Evolutionary conservation across 2,888 invertebrate genomes (phyloP).

Genomic region (Agrochola litura): DNA sequence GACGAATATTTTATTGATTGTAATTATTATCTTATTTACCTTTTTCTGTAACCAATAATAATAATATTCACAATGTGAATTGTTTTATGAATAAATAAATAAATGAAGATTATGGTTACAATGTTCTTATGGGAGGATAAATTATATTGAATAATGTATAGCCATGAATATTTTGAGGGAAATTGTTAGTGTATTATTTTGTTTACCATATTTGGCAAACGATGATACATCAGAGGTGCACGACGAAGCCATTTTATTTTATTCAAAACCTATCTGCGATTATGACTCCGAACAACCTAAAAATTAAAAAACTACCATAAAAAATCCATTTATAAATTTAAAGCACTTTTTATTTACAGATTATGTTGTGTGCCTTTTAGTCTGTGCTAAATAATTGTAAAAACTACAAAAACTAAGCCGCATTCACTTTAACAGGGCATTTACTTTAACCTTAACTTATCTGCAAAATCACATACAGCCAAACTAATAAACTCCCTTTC

Average conservation of each 20-base stretch:
- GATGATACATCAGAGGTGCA: neutral
- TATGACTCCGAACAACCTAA: neutral
- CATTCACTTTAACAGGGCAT: neutral
- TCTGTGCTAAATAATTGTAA: too few relatives aligned
- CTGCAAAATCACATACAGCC: neutral
- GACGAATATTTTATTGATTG: neutral
- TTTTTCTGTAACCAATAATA: too few relatives aligned
- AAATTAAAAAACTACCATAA: neutral
- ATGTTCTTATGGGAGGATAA: too few relatives aligned
- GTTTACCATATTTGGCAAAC: neutral
- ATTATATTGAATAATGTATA: too few relatives aligned
- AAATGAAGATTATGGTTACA: neutral
- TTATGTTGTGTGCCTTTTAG: too few relatives aligned
- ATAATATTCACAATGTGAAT: neutral
- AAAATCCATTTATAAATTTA: neutral
- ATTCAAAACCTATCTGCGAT: neutral
- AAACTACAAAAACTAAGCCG: neutral
- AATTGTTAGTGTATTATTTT: neutral
- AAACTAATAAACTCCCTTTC: neutral
- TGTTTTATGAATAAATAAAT: neutral
- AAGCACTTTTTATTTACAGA: too few relatives aligned
- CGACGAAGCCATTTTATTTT: neutral
- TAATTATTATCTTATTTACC: too few relatives aligned
- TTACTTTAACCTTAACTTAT: too few relatives aligned
- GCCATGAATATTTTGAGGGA: neutral